Conservation (phyloP, 2,797 vertebrate species). For the Eulemur mongoz region DNA sequence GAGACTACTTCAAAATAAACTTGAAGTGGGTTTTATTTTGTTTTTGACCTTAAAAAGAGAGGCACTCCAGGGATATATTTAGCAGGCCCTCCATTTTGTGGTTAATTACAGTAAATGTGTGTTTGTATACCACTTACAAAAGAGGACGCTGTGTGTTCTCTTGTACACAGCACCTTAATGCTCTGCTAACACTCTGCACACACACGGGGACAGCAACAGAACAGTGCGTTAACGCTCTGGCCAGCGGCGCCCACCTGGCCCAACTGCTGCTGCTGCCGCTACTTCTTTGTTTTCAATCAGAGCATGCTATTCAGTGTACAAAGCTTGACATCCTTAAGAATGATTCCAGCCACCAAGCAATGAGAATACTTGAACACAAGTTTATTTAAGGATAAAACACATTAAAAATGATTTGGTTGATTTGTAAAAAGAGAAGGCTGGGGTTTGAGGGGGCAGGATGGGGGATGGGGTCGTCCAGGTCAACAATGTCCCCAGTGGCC, state of each 20-base stretch:
- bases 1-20: slow-evolving; percentile 19
- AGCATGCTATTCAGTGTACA: neutral
- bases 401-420: slow-evolving; percentile 77
- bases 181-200: neutral
- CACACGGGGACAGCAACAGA: accelerated
- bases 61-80: neutral
- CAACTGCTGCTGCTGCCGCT: neutral
- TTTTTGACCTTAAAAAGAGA: slow-evolving; percentile 31
- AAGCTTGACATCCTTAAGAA: neutral
- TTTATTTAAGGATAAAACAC: slow-evolving; percentile 82
- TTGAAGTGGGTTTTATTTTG: neutral
- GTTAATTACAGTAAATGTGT: neutral
- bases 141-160: neutral
- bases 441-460: neutral
- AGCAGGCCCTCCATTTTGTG: neutral
- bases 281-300: neutral
- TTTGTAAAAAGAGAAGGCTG: slow-evolving; percentile 62
- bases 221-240: neutral
- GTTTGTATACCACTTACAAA: neutral
- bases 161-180: neutral
- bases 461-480: neutral
- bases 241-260: neutral
- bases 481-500: neutral
- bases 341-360: slow-evolving; percentile 18
- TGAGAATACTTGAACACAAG: slow-evolving; percentile 73